These are phyloP conservation scores for Jordanella pulchra DNA, from an alignment of 2,797 vertebrate genomes.

Conservation along the genomic window DNA sequence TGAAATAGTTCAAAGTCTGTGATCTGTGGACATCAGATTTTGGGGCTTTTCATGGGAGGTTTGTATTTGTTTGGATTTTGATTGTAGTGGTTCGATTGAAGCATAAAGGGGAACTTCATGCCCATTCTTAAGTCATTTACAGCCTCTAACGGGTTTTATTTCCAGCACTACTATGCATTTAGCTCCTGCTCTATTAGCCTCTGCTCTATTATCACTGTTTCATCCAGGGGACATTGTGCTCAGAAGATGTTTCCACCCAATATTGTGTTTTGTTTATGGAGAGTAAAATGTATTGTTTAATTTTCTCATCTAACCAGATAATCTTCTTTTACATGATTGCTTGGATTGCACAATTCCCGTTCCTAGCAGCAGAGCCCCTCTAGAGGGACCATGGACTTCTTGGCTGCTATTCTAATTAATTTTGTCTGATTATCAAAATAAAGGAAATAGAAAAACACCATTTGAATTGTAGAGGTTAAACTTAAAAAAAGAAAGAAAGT, in stretches of 20 bases:
- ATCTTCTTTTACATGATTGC: not conserved
- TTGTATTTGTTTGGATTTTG: not conserved
- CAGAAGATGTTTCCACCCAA: not conserved
- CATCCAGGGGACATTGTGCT: not conserved
- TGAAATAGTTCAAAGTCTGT: not conserved
- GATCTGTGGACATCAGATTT: not conserved
- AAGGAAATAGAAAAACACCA: no score
- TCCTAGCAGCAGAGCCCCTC: not conserved
- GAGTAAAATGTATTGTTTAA: not conserved
- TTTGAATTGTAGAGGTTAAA: not conserved
- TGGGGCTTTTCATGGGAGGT: no score
- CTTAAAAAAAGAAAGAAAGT: not conserved
- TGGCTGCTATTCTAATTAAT: not conserved
- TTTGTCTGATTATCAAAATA: not conserved
- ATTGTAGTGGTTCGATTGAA: not conserved
- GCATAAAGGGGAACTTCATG: not conserved
- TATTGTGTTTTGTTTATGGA: not conserved
- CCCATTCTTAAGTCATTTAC: not conserved
- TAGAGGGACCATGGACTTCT: not conserved
- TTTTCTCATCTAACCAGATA: not conserved
- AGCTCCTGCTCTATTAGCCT: not conserved
- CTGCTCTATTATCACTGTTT: no score
- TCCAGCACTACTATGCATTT: not conserved
- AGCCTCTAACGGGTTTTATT: no score
- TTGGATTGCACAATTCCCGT: not conserved